A percentile compares a stretch with the other conserved stretches of the same genome.
phyloP scores from a whole-genome alignment of 2,888 invertebrate genomes.

The Mylabris sibirica region DNA sequence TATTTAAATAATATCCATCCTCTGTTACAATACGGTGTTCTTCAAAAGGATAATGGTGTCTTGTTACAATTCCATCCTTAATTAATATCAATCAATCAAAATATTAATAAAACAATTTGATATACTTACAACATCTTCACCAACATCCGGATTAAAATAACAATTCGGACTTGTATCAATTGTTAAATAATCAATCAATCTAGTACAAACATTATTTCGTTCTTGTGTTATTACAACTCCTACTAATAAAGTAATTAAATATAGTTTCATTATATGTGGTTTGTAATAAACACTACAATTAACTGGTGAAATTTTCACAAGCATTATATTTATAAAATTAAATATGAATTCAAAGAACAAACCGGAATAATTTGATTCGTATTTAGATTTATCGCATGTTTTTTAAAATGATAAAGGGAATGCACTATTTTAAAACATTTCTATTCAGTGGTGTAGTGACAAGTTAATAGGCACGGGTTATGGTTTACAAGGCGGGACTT shows the following conservation, averaged over 20 bases:
- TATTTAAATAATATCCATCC: slow-evolving; percentile 9
- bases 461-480: too few species aligned
- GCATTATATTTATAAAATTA: not conserved
- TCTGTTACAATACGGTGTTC: not conserved
- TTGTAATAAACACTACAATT: not conserved
- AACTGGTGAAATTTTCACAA: not conserved
- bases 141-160: slow-evolving; percentile 15
- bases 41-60: slow-evolving; percentile 10
- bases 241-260: not conserved
- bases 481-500: too few species aligned
- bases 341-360: not conserved
- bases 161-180: slow-evolving; percentile 7
- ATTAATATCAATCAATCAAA: not conserved
- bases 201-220: slow-evolving; percentile 9
- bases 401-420: not conserved
- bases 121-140: slow-evolving; percentile 8
- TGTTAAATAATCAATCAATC: slow-evolving; percentile 7
- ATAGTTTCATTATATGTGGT: not conserved
- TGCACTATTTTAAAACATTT: not conserved
- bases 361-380: not conserved
- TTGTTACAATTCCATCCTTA: slow-evolving; percentile 3
- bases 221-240: not conserved
- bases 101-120: not conserved
- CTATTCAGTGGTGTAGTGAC: too few species aligned
- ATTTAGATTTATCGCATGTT: not conserved